Base-by-base conservation (phyloP, 53 echinoderm and acorn worm genomes). In the Holothuria leucospilota region DNA sequence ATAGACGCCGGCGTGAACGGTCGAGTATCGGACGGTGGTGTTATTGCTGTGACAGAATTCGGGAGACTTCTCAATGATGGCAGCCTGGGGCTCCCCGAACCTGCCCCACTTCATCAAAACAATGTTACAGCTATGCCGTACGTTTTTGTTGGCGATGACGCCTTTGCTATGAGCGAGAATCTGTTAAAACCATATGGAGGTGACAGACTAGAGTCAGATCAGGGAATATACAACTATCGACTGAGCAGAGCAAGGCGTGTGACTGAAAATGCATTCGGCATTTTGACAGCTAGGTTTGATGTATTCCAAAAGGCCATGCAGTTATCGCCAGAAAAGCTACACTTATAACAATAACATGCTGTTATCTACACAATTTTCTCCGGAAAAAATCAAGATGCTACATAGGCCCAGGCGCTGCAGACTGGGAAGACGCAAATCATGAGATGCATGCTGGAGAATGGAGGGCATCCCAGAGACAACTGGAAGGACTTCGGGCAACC, bases 1-100 rank as follows among this genome's bases (percentile, higher is more conserved):
- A 26, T 34, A n/a, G 73, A 29, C 42, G 67, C 10, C 29, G 67
- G 67, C 26, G n/a, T n/a, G n/a, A n/a, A n/a, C n/a, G n/a, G n/a
- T n/a, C n/a, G 73, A 34, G 73, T 72, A 10, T 72, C 73, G 38
- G 73, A 72, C 73, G 73, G 73, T 8, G 73, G 73, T 3, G 73
- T 72, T 30, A 39, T 72, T 42, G 46, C 39, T 72, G 73, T 39
- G 39, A 26, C 73, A 39, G 73, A 72, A 72, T 72, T 72, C 46
- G 73, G 73, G 29, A 42, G 46, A 38, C 13, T 72, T 38, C 13
- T 72, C 13, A 39, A 38, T 42, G 13, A 72, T 38, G 46, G 46
- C 39, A 72, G 10, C 46, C 73, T 64, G 64, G 64, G 64, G 64
- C 64, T 64, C 64, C 64, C 64, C 64, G 64, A 64, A 64, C 64